Conservation (phyloP, 2,888 invertebrate genomes). For the Hydropsyche betteni region DNA sequence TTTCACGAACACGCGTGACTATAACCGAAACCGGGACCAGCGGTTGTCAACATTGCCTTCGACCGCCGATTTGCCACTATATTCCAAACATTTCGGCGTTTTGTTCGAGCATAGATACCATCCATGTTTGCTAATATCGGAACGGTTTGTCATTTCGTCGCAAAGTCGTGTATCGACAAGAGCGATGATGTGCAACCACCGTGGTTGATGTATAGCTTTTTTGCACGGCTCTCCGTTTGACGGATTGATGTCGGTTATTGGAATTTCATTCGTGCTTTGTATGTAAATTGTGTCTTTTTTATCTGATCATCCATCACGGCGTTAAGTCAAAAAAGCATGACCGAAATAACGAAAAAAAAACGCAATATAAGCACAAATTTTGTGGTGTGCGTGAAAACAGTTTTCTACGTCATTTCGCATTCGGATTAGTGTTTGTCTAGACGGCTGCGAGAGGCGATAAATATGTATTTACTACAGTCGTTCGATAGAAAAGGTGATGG, state of each 20-base stretch:
- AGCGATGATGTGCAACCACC: constrained; percentile 27
- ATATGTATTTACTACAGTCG: constrained; percentile 26
- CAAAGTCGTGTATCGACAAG: constrained; percentile 10
- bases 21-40: constrained; percentile 31
- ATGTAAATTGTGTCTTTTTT: constrained; percentile 19
- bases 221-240: not conserved
- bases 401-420: constrained; percentile 25
- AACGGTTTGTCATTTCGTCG: constrained; percentile 10
- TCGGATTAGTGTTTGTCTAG: constrained; percentile 24
- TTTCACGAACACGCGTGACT: constrained; percentile 41
- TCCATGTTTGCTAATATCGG: not conserved
- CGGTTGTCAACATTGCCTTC: not conserved
- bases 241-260: constrained; percentile 26
- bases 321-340: not conserved
- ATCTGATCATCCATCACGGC: constrained; percentile 21
- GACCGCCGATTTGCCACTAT: not conserved
- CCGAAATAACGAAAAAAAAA: not conserved
- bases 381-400: not conserved
- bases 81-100: not conserved
- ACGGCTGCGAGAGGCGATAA: constrained; percentile 6
- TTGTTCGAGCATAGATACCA: no score
- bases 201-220: constrained; percentile 21
- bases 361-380: not conserved
- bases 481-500: not conserved
- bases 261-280: constrained; percentile 26